Base-by-base conservation (phyloP, 1,140 invertebrate genomes). In the Lasaia peninsularis region DNA sequence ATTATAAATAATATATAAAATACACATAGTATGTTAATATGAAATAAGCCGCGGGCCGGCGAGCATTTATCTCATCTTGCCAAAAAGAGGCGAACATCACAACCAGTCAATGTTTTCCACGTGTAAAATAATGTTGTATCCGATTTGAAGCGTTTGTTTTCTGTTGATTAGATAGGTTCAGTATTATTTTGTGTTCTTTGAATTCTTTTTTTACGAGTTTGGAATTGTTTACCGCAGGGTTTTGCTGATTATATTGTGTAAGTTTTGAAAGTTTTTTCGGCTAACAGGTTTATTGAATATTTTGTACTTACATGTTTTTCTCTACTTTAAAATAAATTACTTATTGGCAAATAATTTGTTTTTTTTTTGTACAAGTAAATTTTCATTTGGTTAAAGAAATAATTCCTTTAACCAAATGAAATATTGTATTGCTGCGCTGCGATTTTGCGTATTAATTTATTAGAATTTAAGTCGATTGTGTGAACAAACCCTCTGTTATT, bases 301-400 rank as follows among this genome's bases (percentile, higher is more conserved):
- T 57, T 57, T 76, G 71, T 80, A 80, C 78, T 80, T 80, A 80
- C 68, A 60, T 66, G 71, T 74, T 77, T 72, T 71, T 73, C 71
- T 74, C 63, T 68, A 65, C 62, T 69, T 69, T 66, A 62, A 73
- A 73, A 71, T 77, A 81, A 80, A 76, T 71, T 73, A 71, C 69
- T 80, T 75, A 78, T 80, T 75, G 76, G 71, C 67, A 72, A 37
- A 21, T 21, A 37, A 1, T n/a, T 37, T 21, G 49, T 48, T 58
- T 52, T 33, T 53, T 40, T 53, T 52, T 28, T 33, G n/a, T n/a
- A n/a, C n/a, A n/a, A n/a, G n/a, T n/a, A n/a, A n/a, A n/a, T n/a
- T n/a, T n/a, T n/a, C n/a, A n/a, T n/a, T n/a, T n/a, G n/a, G n/a
- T n/a, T n/a, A n/a, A n/a, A n/a, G n/a, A n/a, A n/a, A n/a, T n/a